Base-by-base conservation (phyloP, 2,888 invertebrate genomes). In the Phengaris arion region DNA sequence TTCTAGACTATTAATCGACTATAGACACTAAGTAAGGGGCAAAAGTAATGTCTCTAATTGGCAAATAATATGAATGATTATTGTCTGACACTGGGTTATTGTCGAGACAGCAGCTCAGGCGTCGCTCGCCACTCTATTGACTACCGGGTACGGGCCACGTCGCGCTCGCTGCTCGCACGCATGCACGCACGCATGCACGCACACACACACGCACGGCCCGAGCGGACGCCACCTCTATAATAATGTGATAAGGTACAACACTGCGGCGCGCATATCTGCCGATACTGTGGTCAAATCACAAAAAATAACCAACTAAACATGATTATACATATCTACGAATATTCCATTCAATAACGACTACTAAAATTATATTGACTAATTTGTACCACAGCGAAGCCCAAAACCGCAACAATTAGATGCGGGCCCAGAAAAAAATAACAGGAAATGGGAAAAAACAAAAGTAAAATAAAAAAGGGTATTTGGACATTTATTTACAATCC, bases 81-180 rank as follows among this genome's bases (percentile, higher is more conserved):
- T 93, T 93, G 93, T 93, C 93, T 92, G 91, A 93, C 93, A 93
- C 93, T 92, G 91, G 92, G 91, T 93, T 93, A 93, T 93, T 93
- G 93, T 93, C 93, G 85, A 93, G 93, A 93, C 93, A 93, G 93
- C 93, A 93, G 93, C 88, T 91, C 82, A 79, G 90, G 88, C 88
- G 84, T 80, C 80, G 77, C 76, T 78, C 86, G 89, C 89, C 90
- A 81, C 85, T 84, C 87, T 88, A 89, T 89, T 86, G 89, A 87
- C 89, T 89, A 89, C 82, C 86, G 84, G 83, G 75, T 77, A 45
- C 35, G 59, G 64, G 64, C 64, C 64, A 12, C 64, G 64, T 13
- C 64, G 64, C 64, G 64, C 45, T 22, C 64, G 35, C 64, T 82
- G 75, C 75, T 75, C 77, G 76, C 74, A 76, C 68, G 75, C 68